Percentiles rank a stretch among this genome's conserved stretches.
Conservation (phyloP, 2,113 vertebrate species). For the Leptobrachium leishanense region DNA sequence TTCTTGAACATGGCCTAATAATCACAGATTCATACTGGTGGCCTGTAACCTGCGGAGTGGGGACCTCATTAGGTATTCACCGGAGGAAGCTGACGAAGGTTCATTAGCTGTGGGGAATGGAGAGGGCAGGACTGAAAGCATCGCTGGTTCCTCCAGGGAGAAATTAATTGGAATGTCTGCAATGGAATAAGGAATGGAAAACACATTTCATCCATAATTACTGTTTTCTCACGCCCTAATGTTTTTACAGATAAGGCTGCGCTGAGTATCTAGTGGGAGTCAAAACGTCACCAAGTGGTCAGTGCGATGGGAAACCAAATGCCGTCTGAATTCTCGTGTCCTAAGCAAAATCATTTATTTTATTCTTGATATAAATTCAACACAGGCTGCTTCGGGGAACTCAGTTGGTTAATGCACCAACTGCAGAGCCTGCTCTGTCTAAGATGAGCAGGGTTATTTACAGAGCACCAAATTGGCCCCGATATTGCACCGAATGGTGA, state of each 20-base stretch:
- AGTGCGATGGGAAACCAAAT: too few species aligned
- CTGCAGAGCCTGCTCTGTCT: too few species aligned
- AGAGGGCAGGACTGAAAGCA: constrained; percentile 61
- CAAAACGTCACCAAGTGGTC: not conserved
- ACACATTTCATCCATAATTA: constrained; percentile 63
- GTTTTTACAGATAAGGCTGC: constrained; percentile 64
- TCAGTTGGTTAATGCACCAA: too few species aligned
- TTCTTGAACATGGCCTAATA: constrained; percentile 63
- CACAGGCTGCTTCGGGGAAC: too few species aligned
- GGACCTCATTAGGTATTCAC: constrained; percentile 67
- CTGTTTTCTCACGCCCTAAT: constrained; percentile 66
- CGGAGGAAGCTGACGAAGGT: constrained; percentile 62
- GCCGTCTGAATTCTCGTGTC: too few species aligned
- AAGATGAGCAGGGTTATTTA: too few species aligned
- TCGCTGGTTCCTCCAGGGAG: constrained; percentile 71
- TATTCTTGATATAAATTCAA: too few species aligned
- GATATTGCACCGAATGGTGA: too few species aligned
- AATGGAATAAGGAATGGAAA: constrained; percentile 63
- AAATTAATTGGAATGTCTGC: constrained; percentile 71
- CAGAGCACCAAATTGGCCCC: too few species aligned
- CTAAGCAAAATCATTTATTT: too few species aligned
- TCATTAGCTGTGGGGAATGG: constrained; percentile 68
- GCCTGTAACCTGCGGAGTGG: constrained; percentile 68
- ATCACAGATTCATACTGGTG: constrained; percentile 69
- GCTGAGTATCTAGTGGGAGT: constrained; percentile 50